A percentile compares a stretch with the other conserved stretches of the same genome.
phyloP scores from a whole-genome alignment of 2,113 vertebrate species.

The Bombycilla garrulus region DNA sequence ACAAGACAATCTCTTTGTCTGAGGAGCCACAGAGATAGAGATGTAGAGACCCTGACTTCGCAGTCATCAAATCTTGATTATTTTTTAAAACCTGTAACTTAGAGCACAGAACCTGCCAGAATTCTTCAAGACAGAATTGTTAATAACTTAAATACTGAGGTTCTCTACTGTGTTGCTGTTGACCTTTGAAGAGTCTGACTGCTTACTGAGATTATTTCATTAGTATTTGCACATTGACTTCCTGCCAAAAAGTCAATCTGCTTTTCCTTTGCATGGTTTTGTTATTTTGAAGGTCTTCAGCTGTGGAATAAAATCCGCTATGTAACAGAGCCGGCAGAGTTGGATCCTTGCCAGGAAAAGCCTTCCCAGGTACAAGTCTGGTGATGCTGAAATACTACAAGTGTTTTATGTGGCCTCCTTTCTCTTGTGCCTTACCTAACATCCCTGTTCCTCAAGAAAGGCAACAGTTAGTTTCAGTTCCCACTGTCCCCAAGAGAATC shows the following conservation, averaged over 20 bases:
- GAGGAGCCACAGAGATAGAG: background rate
- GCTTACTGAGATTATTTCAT: constrained; percentile 41
- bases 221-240: constrained; percentile 37
- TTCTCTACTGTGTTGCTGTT: background rate
- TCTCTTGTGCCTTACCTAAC: background rate
- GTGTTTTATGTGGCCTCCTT: background rate
- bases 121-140: background rate
- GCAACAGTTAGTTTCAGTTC: background rate
- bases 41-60: background rate
- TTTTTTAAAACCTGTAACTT: background rate
- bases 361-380: background rate
- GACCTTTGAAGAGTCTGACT: constrained; percentile 8
- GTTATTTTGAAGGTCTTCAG: constrained; percentile 33
- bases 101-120: background rate
- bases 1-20: background rate
- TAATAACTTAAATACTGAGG: constrained; percentile 28
- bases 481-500: background rate
- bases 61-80: background rate
- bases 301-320: background rate
- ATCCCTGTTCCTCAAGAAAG: background rate
- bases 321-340: background rate
- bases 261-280: constrained; percentile 37
- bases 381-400: background rate
- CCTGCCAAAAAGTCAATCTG: constrained; percentile 56
- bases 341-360: background rate